A percentile compares a stretch with the other conserved stretches of the same genome.
phyloP scores from a whole-genome alignment of 2,888 invertebrate genomes.

The Gandaritis pyraliata region DNA sequence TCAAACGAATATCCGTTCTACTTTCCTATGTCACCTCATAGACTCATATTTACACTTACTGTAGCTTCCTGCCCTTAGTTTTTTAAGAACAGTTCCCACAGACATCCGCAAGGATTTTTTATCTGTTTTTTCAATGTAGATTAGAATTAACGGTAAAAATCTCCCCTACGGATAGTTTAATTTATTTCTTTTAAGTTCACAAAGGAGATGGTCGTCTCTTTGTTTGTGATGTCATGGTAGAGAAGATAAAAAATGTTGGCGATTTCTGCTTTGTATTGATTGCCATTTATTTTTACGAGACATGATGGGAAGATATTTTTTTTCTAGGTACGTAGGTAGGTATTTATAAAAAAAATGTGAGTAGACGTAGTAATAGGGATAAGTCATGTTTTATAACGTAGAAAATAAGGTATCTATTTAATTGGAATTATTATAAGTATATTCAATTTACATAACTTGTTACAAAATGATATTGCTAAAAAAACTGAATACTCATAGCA shows the following conservation, averaged over 20 bases:
- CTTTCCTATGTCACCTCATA: conserved; percentile 66
- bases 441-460: too few species aligned
- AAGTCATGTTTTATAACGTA: too few species aligned
- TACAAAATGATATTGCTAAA: too few species aligned
- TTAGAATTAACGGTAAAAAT: conserved; percentile 80
- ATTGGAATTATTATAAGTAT: too few species aligned
- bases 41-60: conserved; percentile 74
- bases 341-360: too few species aligned
- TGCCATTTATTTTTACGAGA: conserved; percentile 31
- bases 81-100: conserved; percentile 79
- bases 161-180: conserved; percentile 81
- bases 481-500: not conserved
- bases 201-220: conserved; percentile 68
- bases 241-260: conserved; percentile 50
- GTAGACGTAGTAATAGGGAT: too few species aligned
- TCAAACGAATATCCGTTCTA: conserved; percentile 73
- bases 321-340: too few species aligned
- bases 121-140: conserved; percentile 66
- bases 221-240: conserved; percentile 54
- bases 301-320: conserved; percentile 18
- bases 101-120: conserved; percentile 66
- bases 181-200: conserved; percentile 76
- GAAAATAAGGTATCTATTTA: too few species aligned
- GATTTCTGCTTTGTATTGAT: conserved; percentile 44
- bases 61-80: conserved; percentile 74